phyloP scores from a whole-genome alignment of 1,140 invertebrate species.

The Sitobion miscanthi region DNA sequence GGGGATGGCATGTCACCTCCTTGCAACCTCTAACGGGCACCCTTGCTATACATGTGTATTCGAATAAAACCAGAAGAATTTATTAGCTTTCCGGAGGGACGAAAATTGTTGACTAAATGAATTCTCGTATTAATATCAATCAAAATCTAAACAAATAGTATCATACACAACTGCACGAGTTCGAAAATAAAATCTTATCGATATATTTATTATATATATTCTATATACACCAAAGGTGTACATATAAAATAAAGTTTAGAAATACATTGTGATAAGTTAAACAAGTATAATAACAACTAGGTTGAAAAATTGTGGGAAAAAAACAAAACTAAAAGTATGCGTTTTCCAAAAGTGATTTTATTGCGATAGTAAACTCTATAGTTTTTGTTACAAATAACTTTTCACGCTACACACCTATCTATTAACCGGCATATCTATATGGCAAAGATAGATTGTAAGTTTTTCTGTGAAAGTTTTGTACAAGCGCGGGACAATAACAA shows the following conservation, averaged over 20 bases:
- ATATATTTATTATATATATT: no score
- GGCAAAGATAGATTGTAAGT: background rate
- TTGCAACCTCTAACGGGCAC: no score
- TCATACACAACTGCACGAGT: no score
- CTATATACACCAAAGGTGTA: background rate
- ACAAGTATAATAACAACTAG: background rate
- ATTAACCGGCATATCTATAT: background rate
- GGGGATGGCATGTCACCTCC: no score
- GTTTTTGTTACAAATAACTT: slow-evolving; percentile 4
- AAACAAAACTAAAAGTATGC: background rate
- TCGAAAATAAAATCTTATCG: no score
- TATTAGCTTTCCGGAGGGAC: background rate
- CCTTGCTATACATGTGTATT: background rate
- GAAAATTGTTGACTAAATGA: background rate
- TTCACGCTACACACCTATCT: background rate
- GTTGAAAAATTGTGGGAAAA: background rate
- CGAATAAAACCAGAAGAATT: background rate
- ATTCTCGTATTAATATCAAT: background rate
- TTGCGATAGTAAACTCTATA: background rate
- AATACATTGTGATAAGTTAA: background rate
- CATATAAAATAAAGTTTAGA: background rate
- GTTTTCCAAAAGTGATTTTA: background rate
- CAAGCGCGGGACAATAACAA: background rate
- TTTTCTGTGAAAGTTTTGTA: background rate
- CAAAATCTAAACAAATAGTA: no score